Evolutionary conservation across 2,888 invertebrate genomes (phyloP).

Genomic region (Mantis religiosa): DNA sequence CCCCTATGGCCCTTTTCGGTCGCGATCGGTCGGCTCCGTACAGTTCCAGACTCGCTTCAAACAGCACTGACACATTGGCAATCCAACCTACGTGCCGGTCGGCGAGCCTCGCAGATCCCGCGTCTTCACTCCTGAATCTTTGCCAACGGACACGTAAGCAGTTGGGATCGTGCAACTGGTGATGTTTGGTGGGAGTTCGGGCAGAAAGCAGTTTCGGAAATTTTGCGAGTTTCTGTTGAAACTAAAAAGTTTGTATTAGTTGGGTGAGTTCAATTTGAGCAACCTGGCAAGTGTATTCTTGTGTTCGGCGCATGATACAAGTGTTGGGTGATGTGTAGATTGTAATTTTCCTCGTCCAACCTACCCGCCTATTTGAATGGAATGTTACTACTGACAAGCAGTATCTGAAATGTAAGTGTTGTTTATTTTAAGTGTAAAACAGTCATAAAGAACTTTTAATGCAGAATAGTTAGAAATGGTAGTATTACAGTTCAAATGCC

Average conservation of each 20-base stretch:
- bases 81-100: not conserved
- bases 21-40: not conserved
- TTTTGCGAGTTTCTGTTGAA: not conserved
- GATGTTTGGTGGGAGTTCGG: not conserved
- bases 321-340: not conserved
- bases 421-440: not conserved
- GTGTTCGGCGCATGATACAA: not conserved
- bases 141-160: conserved; percentile 16
- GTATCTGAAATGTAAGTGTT: not conserved
- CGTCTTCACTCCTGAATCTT: conserved; percentile 12
- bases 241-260: not conserved
- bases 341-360: not conserved
- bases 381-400: not conserved
- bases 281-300: not conserved
- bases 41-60: not conserved
- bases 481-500: not conserved
- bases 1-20: not conserved
- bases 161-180: not conserved
- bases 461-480: not conserved
- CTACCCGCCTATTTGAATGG: not conserved
- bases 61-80: not conserved
- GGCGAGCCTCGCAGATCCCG: not conserved
- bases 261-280: not conserved
- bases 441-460: not conserved
- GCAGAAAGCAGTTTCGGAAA: not conserved